Base-by-base conservation (phyloP, 1,140 invertebrate genomes). In the Papilio polytes region DNA sequence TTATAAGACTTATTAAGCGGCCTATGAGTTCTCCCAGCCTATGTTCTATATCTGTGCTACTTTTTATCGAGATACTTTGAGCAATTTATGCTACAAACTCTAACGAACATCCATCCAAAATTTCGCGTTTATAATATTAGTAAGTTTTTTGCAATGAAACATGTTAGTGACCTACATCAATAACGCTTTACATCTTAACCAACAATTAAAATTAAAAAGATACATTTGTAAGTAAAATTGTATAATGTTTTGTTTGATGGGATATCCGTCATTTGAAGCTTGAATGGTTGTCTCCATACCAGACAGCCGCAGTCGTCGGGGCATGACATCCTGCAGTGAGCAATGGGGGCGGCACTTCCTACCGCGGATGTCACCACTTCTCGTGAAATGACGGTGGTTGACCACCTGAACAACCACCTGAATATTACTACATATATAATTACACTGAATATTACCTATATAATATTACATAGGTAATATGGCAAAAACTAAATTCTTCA, bases 321-420 rank as follows among this genome's bases (percentile, higher is more conserved):
- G 82, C 86, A 80, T 89, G 82, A 89, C 85, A 89, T 88, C 85
- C 88, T 87, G 85, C 80, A 76, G 81, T 83, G 77, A 48, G 46
- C 51, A 89, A 86, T 81, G 85, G 85, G 89, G 89, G 83, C 89
- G 85, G 77, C 82, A 87, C 86, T 92, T 91, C 90, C 91, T 82
- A 78, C 83, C 83, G 56, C 83, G 83, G 85, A 85, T 82, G 80
- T 85, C 59, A 73, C 70, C 80, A 79, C 81, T 72, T 66, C 53
- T 74, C 41, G 56, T 77, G n/a, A 36, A 51, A 80, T 81, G 48
- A 79, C 53, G 76, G 51, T 80, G 44, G 70, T 22, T 82, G 59
- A 66, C 80, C 80, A 84, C 72, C 44, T 41, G 63, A 70, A 31
- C 63, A 31, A 70, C 15, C 59, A 66, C n/a, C 59, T 26, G 22